Conservation (phyloP, 2,888 invertebrate genomes). For the Dyspetes luteomarginatus region DNA sequence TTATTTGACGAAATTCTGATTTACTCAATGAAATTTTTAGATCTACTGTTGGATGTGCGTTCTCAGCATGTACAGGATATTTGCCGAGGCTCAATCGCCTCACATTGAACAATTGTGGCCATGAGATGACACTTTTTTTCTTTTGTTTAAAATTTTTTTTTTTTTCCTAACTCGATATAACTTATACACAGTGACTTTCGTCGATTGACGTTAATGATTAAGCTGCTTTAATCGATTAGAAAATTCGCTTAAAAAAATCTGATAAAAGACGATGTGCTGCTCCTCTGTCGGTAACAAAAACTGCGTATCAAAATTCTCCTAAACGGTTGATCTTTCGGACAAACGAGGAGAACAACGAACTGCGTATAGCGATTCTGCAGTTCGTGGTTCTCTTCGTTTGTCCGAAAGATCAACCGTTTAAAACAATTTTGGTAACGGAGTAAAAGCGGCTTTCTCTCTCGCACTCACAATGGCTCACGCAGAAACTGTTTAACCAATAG, state of each 20-base stretch:
- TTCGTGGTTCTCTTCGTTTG: too few species aligned
- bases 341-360: too few species aligned
- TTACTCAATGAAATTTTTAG: slow-evolving; percentile 83
- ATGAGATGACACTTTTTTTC: slow-evolving; percentile 7
- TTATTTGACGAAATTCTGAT: too few species aligned
- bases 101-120: slow-evolving; percentile 92
- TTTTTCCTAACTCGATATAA: background rate
- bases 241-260: background rate
- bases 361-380: too few species aligned
- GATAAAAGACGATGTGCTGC: background rate
- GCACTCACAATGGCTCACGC: too few species aligned
- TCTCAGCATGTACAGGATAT: slow-evolving; percentile 92
- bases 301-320: too few species aligned
- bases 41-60: slow-evolving; percentile 95
- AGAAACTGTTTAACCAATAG: too few species aligned
- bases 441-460: too few species aligned
- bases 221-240: background rate
- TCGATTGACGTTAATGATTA: slow-evolving; percentile 5
- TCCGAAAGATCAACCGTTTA: too few species aligned
- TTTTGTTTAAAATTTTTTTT: background rate
- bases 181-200: background rate
- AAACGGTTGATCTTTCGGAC: too few species aligned
- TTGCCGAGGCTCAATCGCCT: slow-evolving; percentile 92
- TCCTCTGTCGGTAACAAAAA: too few species aligned
- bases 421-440: too few species aligned